These are phyloP conservation scores for Sander vitreus DNA, from an alignment of 2,113 vertebrate genomes.

Conservation along the genomic window DNA sequence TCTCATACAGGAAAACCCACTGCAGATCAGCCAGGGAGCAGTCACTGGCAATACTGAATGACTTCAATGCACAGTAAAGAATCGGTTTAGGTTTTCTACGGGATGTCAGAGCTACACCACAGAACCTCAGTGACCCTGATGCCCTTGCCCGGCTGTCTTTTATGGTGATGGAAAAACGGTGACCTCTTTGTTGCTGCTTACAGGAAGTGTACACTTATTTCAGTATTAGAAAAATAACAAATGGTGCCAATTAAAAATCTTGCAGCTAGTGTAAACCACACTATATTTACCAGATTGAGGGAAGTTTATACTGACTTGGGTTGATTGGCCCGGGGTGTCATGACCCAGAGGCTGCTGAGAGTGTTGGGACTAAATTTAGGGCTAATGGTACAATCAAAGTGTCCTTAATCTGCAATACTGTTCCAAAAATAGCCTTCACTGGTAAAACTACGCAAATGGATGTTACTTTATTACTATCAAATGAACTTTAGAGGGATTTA, in stretches of 20 bases:
- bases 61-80: not conserved
- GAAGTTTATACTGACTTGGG: conserved; percentile 70
- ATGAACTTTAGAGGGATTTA: conserved; percentile 63
- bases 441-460: conserved; percentile 29
- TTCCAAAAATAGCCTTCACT: conserved; percentile 53
- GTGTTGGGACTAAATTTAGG: conserved; percentile 49
- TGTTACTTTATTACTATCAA: conserved; percentile 44
- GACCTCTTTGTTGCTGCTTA: conserved; percentile 50
- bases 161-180: conserved; percentile 51
- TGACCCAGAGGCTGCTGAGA: conserved; percentile 50
- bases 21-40: conserved; percentile 9
- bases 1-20: conserved; percentile 12
- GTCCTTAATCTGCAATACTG: conserved; percentile 30
- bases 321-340: conserved; percentile 61
- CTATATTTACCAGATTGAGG: conserved; percentile 60
- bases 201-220: conserved; percentile 51
- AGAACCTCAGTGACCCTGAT: conserved; percentile 41
- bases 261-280: conserved; percentile 58
- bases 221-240: conserved; percentile 9
- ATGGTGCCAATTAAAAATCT: conserved; percentile 65
- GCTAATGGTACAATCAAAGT: conserved; percentile 27
- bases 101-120: conserved; percentile 15
- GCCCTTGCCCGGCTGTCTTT: conserved; percentile 28
- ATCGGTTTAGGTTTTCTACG: not conserved
- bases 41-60: conserved; percentile 7